Evolutionary conservation across 1,140 invertebrate genomes (phyloP).

Genomic region (Drosophila tristis): DNA sequence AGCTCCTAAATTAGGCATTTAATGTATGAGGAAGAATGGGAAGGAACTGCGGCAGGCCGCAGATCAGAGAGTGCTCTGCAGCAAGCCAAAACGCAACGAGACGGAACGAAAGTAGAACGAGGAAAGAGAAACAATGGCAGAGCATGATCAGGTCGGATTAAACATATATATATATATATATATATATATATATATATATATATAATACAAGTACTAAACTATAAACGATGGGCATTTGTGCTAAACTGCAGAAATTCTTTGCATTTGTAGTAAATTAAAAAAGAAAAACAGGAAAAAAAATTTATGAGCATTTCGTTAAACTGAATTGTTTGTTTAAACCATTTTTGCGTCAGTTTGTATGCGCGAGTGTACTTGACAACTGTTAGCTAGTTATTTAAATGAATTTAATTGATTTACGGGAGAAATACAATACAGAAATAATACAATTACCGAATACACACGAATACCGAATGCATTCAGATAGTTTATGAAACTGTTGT

Average conservation of each 20-base stretch:
- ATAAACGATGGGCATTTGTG: slow-evolving; percentile 28
- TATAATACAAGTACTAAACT: slow-evolving; percentile 20
- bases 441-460: slow-evolving; percentile 23
- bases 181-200: slow-evolving; percentile 42
- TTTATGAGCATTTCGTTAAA: slow-evolving; percentile 59
- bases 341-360: slow-evolving; percentile 68
- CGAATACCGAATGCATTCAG: slow-evolving; percentile 44
- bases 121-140: slow-evolving; percentile 19
- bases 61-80: slow-evolving; percentile 51
- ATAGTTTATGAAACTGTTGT: slow-evolving; percentile 81
- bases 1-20: slow-evolving; percentile 72
- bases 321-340: slow-evolving; percentile 61
- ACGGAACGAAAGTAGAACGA: slow-evolving; percentile 5
- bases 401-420: slow-evolving; percentile 61
- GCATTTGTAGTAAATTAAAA: slow-evolving; percentile 60
- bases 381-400: slow-evolving; percentile 83
- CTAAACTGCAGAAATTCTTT: slow-evolving; percentile 33
- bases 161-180: too few relatives aligned
- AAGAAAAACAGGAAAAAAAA: too few relatives aligned
- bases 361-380: slow-evolving; percentile 61
- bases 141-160: slow-evolving; percentile 1
- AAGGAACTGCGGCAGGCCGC: slow-evolving; percentile 66
- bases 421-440: slow-evolving; percentile 11
- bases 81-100: slow-evolving; percentile 18
- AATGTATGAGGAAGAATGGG: slow-evolving; percentile 40